Evolutionary conservation across 2,888 invertebrate genomes (phyloP).

Genomic region (Rhaphigaster nebulosa): DNA sequence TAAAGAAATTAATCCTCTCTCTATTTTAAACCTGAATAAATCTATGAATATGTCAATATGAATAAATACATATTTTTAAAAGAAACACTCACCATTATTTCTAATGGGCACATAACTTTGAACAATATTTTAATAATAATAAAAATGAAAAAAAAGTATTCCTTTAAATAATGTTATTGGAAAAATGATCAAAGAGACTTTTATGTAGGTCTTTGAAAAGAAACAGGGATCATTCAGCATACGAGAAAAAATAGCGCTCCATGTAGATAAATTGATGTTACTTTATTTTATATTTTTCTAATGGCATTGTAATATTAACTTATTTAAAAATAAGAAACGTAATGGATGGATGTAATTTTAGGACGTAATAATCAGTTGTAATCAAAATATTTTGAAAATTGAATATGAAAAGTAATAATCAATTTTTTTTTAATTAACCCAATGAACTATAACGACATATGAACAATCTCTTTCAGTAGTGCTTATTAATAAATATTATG

Average conservation of each 20-base stretch:
- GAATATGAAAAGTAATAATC: too few relatives aligned
- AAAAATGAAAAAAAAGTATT: neutral
- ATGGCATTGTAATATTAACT: neutral
- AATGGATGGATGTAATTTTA: too few relatives aligned
- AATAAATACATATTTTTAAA: neutral
- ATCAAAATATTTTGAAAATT: too few relatives aligned
- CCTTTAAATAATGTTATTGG: neutral
- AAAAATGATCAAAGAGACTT: neutral
- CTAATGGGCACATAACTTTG: neutral
- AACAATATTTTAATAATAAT: neutral
- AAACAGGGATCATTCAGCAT: neutral
- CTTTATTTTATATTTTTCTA: neutral
- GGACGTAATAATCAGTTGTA: too few relatives aligned
- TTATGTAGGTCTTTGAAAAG: neutral
- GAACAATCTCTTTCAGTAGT: too few relatives aligned
- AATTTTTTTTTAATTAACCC: too few relatives aligned
- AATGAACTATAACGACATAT: too few relatives aligned
- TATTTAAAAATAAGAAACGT: neutral
- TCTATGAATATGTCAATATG: too few relatives aligned
- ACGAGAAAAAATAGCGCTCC: neutral
- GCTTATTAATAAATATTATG: too few relatives aligned
- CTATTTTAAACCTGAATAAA: too few relatives aligned
- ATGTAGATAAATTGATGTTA: neutral
- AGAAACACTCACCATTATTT: neutral
- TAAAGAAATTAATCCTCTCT: too few relatives aligned